Conservation (phyloP, 2,113 vertebrate species). For the Salminus brasiliensis region DNA sequence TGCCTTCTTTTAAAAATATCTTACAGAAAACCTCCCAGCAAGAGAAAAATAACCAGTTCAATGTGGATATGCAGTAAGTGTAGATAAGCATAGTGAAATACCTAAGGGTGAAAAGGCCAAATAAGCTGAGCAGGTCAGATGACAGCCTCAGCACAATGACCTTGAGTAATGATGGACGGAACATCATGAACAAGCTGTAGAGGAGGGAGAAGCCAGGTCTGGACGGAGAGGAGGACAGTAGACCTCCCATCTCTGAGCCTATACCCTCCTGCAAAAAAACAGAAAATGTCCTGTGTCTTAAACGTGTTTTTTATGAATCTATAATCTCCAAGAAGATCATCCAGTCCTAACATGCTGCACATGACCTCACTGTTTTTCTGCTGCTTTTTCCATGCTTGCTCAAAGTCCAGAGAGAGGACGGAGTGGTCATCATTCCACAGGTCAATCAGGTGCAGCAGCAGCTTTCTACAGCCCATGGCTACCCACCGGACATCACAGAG, state of each 20-base stretch:
- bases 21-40: too few species aligned
- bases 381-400: slow-evolving; percentile 17
- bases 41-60: too few species aligned
- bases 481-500: not conserved
- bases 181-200: slow-evolving; percentile 14
- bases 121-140: slow-evolving; percentile 20
- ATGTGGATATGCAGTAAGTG: not conserved
- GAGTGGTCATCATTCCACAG: slow-evolving; percentile 24
- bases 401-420: slow-evolving; percentile 1
- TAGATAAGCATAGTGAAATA: not conserved
- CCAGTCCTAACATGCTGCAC: not conserved
- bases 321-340: not conserved
- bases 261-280: not conserved
- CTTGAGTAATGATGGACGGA: slow-evolving; percentile 14
- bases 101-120: slow-evolving; percentile 15
- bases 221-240: not conserved
- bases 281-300: not conserved
- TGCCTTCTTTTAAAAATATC: too few species aligned
- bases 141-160: slow-evolving; percentile 32
- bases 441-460: not conserved
- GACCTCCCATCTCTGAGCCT: not conserved
- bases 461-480: slow-evolving; percentile 23
- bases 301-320: not conserved
- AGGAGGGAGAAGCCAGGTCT: slow-evolving; percentile 11
- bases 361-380: slow-evolving; percentile 15